Evolutionary conservation across 2,797 vertebrate species (phyloP), one percentile per base, ranked within the genome.

Genomic region (Gila robusta): DNA sequence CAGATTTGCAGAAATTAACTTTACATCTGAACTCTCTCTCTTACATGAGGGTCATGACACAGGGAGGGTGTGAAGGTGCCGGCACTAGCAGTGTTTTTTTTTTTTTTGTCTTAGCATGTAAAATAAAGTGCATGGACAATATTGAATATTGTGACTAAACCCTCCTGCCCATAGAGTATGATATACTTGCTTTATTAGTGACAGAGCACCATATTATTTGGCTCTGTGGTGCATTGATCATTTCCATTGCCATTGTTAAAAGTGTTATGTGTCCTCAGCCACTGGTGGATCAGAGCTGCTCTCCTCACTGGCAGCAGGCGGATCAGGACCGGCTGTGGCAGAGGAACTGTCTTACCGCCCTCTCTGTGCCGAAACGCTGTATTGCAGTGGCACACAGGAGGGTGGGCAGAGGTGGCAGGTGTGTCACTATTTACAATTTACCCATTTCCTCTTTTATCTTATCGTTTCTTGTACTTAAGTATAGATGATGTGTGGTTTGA

Each of bases 321-420:
- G 95, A 94, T 70, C 93, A 95, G 89, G 94, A 96, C 89, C 94
- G 95, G 16, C 91, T 94, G 89, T 95, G 95, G 86, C 95, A 96
- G 88, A 95, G 96, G 91, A 97, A 97, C 93, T 97, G 95, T 90
- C 96, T 98, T 91, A 97, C 97, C 35, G 96, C 96, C 52, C 96
- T 98, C 77, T 96, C 96, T 5, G 94, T 97, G 90, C 96, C 96
- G 35, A 95, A 94, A 86, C 95, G 96, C 49, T 98, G 96, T 90
- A 96, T 96, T 87, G 97, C 97, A 71, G 96, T 97, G 91, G 93
- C 96, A 73, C 95, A 96, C 72, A 95, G 97, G 85, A 92, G 97
- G 90, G 92, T 97, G 93, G 97, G 97, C 89, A 96, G 97, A 89
- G 97, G 97, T 82, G 97, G 97, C 94, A 97, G 97, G 97, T 98